Base-by-base conservation (phyloP, 2,888 invertebrate genomes). In the Drosophila atripex region DNA sequence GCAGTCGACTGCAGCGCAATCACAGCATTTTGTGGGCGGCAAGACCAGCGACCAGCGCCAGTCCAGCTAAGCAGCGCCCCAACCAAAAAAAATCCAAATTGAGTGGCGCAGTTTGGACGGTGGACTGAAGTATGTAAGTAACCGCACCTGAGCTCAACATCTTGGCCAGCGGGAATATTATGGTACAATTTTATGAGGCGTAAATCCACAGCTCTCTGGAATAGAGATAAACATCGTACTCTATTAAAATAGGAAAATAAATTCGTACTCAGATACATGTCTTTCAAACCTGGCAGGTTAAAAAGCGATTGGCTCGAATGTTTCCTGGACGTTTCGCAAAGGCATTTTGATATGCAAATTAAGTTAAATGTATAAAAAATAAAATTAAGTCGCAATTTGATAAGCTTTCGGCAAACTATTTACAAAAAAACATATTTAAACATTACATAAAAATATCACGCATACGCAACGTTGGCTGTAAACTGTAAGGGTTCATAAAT, bases 51-150 rank as follows among this genome's bases (percentile, higher is more conserved):
- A 11, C 30, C 30, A 35, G 38, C 39, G 16, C 35, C 35, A 23
- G 41, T 39, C 16, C 32, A 49, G 47, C 14, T n/a, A 9, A 46
- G 39, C 41, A 50, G 23, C 45, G 43, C 28, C 56, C 30, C 50
- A 28, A 28, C 6, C 1, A 35, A 35, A n/a, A 32, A 18, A 63
- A 61, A 70, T 53, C 70, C 69, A 74, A 73, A 71, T 71, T 73
- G 79, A 73, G 68, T 66, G 55, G 60, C 65, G 43, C 63, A 68
- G 72, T 69, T 60, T 51, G 46, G 60, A 60, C 60, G 39, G 39
- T 38, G 30, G 52, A 43, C 63, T 43, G 35, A 58, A 59, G 60
- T 60, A 23, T 61, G 46, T 60, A 61, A 47, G 61, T 60, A 46
- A n/a, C 56, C 50, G 25, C 50, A 51, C 28, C 57, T 28, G 51